phyloP scores from a whole-genome alignment of 2,113 vertebrate genomes.

The Accipiter virgatus region DNA sequence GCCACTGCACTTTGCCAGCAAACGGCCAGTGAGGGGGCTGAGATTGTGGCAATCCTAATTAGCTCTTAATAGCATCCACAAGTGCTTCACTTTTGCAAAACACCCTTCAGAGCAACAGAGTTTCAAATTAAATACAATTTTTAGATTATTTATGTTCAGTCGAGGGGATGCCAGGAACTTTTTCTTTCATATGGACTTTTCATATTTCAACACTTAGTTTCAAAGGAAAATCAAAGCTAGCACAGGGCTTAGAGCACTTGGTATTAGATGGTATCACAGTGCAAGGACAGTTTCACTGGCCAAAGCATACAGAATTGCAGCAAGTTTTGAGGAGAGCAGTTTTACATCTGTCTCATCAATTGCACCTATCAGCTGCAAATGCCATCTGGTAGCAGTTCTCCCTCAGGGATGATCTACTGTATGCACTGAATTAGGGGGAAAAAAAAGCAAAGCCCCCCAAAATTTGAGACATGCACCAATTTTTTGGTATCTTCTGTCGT shows the following conservation, averaged over 20 bases:
- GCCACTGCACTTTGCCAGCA: not conserved
- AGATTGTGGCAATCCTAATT: not conserved
- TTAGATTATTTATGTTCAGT: not conserved
- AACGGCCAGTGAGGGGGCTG: not conserved
- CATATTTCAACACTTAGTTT: not conserved
- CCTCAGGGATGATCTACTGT: not conserved
- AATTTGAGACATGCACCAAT: not conserved
- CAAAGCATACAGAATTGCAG: not conserved
- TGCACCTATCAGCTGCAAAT: not conserved
- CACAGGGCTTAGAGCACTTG: not conserved
- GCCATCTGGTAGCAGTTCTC: not conserved
- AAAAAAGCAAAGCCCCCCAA: not conserved
- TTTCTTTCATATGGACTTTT: not conserved
- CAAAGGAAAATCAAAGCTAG: not conserved
- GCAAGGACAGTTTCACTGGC: not conserved
- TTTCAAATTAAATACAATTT: not conserved
- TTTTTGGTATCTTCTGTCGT: not conserved
- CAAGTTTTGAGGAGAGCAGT: not conserved
- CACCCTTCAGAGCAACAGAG: not conserved
- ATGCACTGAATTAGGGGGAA: not conserved
- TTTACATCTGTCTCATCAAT: conserved; percentile 62
- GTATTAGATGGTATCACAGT: not conserved
- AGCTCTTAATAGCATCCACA: conserved; percentile 24
- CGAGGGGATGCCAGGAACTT: not conserved
- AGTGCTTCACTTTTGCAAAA: conserved; percentile 26